phyloP scores from a whole-genome alignment of 2,888 invertebrate species.

The Thymelicus acteon region DNA sequence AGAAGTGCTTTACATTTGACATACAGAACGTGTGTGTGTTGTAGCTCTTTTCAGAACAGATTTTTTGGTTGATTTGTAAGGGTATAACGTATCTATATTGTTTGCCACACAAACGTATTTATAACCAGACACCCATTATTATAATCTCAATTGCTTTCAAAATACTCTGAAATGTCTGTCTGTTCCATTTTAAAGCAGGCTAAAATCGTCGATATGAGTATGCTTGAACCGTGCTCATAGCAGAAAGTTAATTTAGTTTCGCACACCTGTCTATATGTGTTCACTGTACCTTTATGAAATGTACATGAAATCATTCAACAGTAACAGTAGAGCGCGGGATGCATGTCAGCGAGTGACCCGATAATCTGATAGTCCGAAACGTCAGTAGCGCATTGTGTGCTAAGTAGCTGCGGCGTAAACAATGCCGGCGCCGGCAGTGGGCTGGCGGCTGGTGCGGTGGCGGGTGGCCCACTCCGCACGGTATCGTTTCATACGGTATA shows the following conservation, averaged over 20 bases:
- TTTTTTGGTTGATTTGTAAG: too few species aligned
- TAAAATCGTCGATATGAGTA: too few species aligned
- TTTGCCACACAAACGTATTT: neutral
- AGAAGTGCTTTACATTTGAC: too few species aligned
- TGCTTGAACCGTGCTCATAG: too few species aligned
- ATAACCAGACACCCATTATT: neutral
- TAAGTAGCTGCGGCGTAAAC: constrained; percentile 22
- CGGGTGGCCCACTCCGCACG: constrained; percentile 10
- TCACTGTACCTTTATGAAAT: too few species aligned
- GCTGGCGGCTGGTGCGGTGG: neutral
- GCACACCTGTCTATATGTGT: neutral
- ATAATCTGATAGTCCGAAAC: constrained; percentile 19
- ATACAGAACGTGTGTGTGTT: too few species aligned
- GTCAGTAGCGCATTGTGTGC: constrained; percentile 40
- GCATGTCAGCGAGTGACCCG: constrained; percentile 19
- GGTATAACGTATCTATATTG: too few species aligned
- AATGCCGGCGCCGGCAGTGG: neutral
- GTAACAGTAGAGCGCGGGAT: constrained; percentile 11
- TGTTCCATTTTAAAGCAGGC: too few species aligned
- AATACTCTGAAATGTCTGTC: neutral
- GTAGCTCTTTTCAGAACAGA: too few species aligned
- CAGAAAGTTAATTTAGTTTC: too few species aligned
- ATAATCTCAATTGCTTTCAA: neutral
- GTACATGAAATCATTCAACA: neutral
- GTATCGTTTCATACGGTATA: constrained; percentile 1